Conservation (phyloP, 1,140 invertebrate species). For the Phenacoccus solenopsis region DNA sequence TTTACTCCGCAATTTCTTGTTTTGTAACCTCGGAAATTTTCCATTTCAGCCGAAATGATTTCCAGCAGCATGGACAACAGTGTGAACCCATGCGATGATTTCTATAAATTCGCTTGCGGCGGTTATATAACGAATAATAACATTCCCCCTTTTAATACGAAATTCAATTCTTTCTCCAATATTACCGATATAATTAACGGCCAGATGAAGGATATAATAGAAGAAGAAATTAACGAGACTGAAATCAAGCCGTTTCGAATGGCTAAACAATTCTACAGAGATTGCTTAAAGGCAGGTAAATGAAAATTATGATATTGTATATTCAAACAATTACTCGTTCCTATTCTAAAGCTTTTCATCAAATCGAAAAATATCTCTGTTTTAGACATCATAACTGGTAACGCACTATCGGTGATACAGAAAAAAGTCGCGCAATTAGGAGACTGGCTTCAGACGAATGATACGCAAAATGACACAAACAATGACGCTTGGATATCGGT, state of each 20-base stretch:
- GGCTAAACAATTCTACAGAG: constrained; percentile 61
- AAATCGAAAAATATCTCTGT: no score
- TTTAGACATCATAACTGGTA: background rate
- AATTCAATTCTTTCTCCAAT: constrained; percentile 43
- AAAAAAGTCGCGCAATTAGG: background rate
- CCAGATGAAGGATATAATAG: constrained; percentile 57
- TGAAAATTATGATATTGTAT: background rate
- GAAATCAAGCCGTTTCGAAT: constrained; percentile 58
- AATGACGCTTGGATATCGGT: background rate
- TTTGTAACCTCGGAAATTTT: constrained; percentile 12
- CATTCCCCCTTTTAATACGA: background rate
- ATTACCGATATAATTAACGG: constrained; percentile 64
- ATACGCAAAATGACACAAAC: background rate
- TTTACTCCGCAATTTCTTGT: background rate
- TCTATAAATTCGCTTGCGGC: constrained; percentile 72
- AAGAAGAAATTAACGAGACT: constrained; percentile 44
- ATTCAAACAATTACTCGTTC: no score
- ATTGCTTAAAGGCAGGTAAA: constrained; percentile 74
- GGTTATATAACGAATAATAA: background rate
- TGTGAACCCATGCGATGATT: constrained; percentile 81
- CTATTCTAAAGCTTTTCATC: no score
- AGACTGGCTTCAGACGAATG: background rate
- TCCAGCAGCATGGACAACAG: constrained; percentile 54
- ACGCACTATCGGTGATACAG: background rate
- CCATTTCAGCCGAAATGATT: constrained; percentile 29